These are phyloP conservation scores for Pseudococcus viburni DNA, from an alignment of 2,888 invertebrate species.

Conservation along the genomic window DNA sequence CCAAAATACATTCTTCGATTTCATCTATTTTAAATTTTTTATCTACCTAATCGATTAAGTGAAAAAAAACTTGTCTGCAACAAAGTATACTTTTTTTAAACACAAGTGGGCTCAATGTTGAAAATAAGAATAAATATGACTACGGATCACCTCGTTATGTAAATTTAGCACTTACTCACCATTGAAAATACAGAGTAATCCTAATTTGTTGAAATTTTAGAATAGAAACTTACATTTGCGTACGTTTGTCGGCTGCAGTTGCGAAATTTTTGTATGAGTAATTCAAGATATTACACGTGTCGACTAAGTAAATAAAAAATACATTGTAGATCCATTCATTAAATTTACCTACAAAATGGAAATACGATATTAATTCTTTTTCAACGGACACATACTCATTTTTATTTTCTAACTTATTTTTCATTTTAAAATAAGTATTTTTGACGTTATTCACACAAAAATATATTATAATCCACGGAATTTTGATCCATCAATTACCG, in stretches of 20 bases:
- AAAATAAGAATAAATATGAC: background rate
- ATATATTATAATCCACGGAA: background rate
- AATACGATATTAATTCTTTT: background rate
- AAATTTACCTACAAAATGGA: background rate
- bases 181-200: background rate
- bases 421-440: background rate
- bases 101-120: background rate
- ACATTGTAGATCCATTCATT: background rate
- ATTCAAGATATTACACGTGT: background rate
- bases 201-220: background rate
- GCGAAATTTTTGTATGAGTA: background rate
- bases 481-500: background rate
- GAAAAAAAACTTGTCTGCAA: background rate
- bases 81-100: background rate
- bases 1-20: background rate
- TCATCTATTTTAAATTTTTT: background rate
- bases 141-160: background rate
- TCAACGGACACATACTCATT: background rate
- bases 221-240: background rate
- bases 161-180: background rate
- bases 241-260: too few species aligned
- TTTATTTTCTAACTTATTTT: constrained; percentile 2
- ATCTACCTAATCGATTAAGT: background rate
- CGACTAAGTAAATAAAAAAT: background rate
- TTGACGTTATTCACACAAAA: background rate